Evolutionary conservation across 2,113 vertebrate species (phyloP), one percentile per base, ranked within the genome.

Genomic region (Brachypodius melanocephalos): DNA sequence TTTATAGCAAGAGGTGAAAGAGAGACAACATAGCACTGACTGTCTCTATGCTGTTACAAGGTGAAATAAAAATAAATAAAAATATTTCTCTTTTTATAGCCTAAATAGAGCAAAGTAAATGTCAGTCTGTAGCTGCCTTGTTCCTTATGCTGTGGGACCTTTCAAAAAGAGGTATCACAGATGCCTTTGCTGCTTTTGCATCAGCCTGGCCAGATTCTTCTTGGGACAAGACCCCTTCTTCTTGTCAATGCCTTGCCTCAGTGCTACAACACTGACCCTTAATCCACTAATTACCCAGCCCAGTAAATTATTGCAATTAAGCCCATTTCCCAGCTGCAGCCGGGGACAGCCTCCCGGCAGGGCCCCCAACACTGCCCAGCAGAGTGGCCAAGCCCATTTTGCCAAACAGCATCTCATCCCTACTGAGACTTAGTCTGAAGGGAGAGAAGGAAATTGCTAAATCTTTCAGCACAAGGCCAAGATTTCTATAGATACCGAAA

Each of bases 241-340:
- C 63, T 66, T 66, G 34, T 63, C 75, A 80, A 0, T 20, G 43
- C 40, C 9, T 4, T 24, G 71, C 45, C 62, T 77, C 48, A 25
- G 84, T 66, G 43, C 89, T 58, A 14, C 48, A 83, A 36, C 36
- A 25, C 57, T 31, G 45, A 62, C 76, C 65, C 79, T 79, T 93
- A 94, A 89, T 82, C 83, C 6, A 2, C 42, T 93, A 95, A 95
- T 93, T 93, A 87, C 73, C 80, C 9, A 0, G 62, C 25, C 88
- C 90, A 88, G 88, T 92, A 97, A 94, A 96, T 96, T 74, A 89
- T 29, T 90, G 88, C 87, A 96, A 92, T 96, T 96, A 96, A 95
- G 75, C 24, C 87, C 75, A 67, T 45, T 65, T 75, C 67, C 63
- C 89, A 93, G 92, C 93, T 95, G 93, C 89, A 95, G 69, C 66